Base-by-base conservation (phyloP, 1,140 invertebrate genomes). In the Pseudobourletiella spinata region DNA sequence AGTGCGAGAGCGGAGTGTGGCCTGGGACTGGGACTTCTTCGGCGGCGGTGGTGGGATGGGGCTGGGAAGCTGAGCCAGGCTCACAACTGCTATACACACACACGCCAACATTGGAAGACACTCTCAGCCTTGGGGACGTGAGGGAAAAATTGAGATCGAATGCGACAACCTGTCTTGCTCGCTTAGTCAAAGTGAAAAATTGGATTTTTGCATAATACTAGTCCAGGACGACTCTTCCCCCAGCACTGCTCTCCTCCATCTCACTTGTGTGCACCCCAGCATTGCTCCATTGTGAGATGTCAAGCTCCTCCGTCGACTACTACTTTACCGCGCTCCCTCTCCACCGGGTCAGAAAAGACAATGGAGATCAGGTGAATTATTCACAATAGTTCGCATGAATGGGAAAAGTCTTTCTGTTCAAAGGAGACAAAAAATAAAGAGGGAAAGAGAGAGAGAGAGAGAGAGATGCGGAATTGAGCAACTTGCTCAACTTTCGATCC, bases 151-250 rank as follows among this genome's bases (percentile, higher is more conserved):
- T 52, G 24, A 22, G 43, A 55, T 61, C 11, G 29, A 55, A 26
- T 18, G 35, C 39, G 59, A 61, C 59, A 61, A 61, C 39, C 51
- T 55, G 59, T 61, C 48, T 57, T 30, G n/a, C 59, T 61, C 51
- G 51, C 59, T 54, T 55, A 54, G 25, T 1, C 25, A 55, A 28
- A 61, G 48, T 16, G 30, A 61, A 61, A 61, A 55, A 61, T 61
- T 61, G 59, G 50, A 61, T 61, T 61, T 55, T 55, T 51, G 22
- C 57, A 59, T 59, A 51, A 46, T 39, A 43, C 20, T 46, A 32
- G 15, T 1, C 32, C 20, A 46, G 46, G 32, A 29, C 43, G 26
- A 35, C 32, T 1, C 20, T 39, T 24, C 35, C 28, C 42, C 18
- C 32, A n/a, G n/a, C n/a, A n/a, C n/a, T n/a, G n/a, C n/a, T n/a